phyloP scores from a whole-genome alignment of 2,888 invertebrate species.

The Diogma glabrata region DNA sequence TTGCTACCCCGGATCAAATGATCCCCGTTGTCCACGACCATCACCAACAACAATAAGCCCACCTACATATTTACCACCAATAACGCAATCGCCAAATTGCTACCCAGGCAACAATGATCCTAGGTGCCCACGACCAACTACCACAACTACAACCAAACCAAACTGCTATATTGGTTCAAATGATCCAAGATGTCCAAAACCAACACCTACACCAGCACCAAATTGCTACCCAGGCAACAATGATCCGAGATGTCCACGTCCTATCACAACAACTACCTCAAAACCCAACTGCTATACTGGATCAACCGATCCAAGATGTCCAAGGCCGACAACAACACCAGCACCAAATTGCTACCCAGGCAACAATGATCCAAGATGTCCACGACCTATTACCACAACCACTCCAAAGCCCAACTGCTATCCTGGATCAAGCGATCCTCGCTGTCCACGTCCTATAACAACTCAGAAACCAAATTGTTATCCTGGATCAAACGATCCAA shows the following conservation, averaged over 20 bases:
- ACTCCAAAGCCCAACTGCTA: slow-evolving; percentile 37
- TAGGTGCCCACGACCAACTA: slow-evolving; percentile 21
- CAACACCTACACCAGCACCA: slow-evolving; percentile 21
- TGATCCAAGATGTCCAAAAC: slow-evolving; percentile 27
- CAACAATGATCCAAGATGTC: slow-evolving; percentile 28
- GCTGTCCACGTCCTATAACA: slow-evolving; percentile 20
- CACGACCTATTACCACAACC: slow-evolving; percentile 26
- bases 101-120: slow-evolving; percentile 30
- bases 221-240: slow-evolving; percentile 20
- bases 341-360: slow-evolving; percentile 18
- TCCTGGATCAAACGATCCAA: slow-evolving; percentile 30
- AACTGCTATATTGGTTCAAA: slow-evolving; percentile 23
- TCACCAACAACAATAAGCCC: slow-evolving; percentile 18
- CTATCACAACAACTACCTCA: slow-evolving; percentile 1
- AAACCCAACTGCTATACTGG: neutral
- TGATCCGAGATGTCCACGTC: slow-evolving; percentile 21
- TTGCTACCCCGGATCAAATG: slow-evolving; percentile 29
- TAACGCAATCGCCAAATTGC: slow-evolving; percentile 21
- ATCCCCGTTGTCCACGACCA: slow-evolving; percentile 27
- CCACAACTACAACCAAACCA: slow-evolving; percentile 6
- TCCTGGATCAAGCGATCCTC: slow-evolving; percentile 29
- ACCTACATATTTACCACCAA: slow-evolving; percentile 23
- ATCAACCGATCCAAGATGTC: neutral
- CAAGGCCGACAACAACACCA: neutral
- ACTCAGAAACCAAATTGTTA: slow-evolving; percentile 20